Evolutionary conservation across 2,888 invertebrate genomes (phyloP), one percentile per base, ranked within the genome.

Genomic region (Adelognathus sp.): DNA sequence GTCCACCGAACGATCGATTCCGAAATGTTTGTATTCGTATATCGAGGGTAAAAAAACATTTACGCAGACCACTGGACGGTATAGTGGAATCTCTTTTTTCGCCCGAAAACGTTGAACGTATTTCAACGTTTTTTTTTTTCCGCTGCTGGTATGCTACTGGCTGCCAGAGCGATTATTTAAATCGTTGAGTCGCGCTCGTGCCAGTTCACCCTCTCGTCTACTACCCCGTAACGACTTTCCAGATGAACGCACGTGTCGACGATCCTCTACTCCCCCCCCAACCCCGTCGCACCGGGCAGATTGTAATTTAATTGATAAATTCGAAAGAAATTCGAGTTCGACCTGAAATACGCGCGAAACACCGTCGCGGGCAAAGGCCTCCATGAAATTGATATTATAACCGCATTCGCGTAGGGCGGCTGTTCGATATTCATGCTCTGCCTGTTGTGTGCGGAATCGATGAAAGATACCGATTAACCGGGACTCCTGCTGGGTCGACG

Each of bases 271-370:
- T 21, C 27, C 18, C 50, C 18, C 58, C 16, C 1, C 39, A 36
- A 27, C 24, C 16, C 31, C 9, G 2, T 24, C 54, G 4, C n/a
- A 9, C 69, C 54, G 41, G 56, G 80, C 85, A 86, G 86, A 88
- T 88, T 88, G 88, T 89, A 89, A 90, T 89, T 89, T 90, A 88
- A 90, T 88, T 88, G 87, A 87, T 86, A 86, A 86, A 85, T 87
- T 84, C 85, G 86, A 87, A 85, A 86, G 85, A 88, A 88, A 90
- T 89, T 89, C 88, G 86, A 88, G 85, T 86, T 88, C 85, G 84
- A 86, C 84, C 85, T 81, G 87, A 77, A 75, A 85, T 86, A 29
- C 46, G 21, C 44, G 41, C n/a, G n/a, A n/a, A n/a, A n/a, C n/a
- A n/a, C n/a, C n/a, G n/a, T n/a, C n/a, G 58, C 21, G 50, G 44